A percentile compares a stretch with the other conserved stretches of the same genome.
Evolutionary conservation across 2,888 invertebrate genomes (phyloP).

Genomic region (Tanypteryx hageni): DNA sequence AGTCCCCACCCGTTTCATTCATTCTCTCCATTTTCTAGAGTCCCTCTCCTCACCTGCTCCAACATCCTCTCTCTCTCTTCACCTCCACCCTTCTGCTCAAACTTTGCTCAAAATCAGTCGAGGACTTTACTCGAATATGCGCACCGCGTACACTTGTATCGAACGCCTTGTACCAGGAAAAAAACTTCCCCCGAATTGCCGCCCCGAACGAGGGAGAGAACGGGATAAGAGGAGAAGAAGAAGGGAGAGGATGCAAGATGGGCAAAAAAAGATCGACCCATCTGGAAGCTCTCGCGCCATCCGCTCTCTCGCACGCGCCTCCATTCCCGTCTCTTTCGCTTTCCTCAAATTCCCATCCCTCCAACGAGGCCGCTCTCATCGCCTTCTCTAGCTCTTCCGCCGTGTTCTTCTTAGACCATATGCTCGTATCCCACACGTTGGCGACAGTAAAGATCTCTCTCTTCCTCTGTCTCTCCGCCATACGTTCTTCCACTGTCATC

Average conservation of each 20-base stretch:
- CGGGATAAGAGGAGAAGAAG: background rate
- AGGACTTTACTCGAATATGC: background rate
- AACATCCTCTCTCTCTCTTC: background rate
- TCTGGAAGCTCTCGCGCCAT: background rate
- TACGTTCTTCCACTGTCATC: no score
- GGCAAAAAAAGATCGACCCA: slow-evolving; percentile 7
- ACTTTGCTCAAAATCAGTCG: background rate
- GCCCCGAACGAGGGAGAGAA: background rate
- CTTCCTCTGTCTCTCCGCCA: no score
- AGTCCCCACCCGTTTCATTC: background rate
- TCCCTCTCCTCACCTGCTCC: slow-evolving; percentile 8
- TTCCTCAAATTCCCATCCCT: background rate
- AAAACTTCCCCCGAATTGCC: background rate
- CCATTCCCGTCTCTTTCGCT: background rate
- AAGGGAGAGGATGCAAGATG: no score
- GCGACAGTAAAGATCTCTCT: no score
- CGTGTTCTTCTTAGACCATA: no score
- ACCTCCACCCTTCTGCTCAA: background rate
- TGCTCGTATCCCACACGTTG: no score
- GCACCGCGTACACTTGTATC: background rate
- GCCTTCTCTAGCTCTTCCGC: background rate
- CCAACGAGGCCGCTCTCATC: background rate
- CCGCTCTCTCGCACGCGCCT: background rate
- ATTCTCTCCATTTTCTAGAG: background rate
- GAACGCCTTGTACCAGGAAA: background rate